Evolutionary conservation across 2,797 vertebrate genomes (phyloP).

Genomic region (Hapalemur alaotrensis): DNA sequence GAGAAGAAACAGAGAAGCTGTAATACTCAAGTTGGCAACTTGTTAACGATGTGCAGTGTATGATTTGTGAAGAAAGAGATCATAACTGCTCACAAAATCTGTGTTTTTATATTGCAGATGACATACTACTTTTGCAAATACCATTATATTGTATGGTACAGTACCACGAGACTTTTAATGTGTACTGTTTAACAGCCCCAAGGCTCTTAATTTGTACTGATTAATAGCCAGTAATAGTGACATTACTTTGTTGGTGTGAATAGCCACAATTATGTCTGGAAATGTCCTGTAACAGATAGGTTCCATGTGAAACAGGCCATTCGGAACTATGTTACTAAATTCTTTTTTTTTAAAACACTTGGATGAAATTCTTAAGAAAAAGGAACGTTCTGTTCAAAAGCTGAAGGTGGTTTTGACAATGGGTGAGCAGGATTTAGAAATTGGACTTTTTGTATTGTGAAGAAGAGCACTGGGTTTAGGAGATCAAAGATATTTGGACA

Average conservation of each 20-base stretch:
- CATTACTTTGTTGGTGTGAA: not conserved
- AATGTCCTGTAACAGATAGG: not conserved
- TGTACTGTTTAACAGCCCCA: not conserved
- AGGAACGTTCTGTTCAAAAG: not conserved
- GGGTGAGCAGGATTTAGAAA: constrained; percentile 15
- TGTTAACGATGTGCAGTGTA: not conserved
- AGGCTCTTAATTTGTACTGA: not conserved
- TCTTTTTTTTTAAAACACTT: constrained; percentile 17
- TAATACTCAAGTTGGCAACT: not conserved
- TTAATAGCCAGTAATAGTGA: not conserved
- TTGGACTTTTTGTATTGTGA: not conserved
- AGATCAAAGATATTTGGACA: not conserved
- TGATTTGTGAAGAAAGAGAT: not conserved
- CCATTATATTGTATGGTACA: not conserved
- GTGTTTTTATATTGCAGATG: not conserved
- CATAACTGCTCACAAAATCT: not conserved
- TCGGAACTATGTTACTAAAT: not conserved
- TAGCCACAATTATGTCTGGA: not conserved
- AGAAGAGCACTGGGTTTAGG: not conserved
- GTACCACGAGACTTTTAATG: not conserved
- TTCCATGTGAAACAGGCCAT: not conserved
- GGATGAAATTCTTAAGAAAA: not conserved
- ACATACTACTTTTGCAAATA: not conserved
- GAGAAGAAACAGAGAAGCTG: not conserved
- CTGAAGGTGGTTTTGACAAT: not conserved